These are phyloP conservation scores for Promerops cafer DNA, from an alignment of 2,113 vertebrate species.

Conservation along the genomic window DNA sequence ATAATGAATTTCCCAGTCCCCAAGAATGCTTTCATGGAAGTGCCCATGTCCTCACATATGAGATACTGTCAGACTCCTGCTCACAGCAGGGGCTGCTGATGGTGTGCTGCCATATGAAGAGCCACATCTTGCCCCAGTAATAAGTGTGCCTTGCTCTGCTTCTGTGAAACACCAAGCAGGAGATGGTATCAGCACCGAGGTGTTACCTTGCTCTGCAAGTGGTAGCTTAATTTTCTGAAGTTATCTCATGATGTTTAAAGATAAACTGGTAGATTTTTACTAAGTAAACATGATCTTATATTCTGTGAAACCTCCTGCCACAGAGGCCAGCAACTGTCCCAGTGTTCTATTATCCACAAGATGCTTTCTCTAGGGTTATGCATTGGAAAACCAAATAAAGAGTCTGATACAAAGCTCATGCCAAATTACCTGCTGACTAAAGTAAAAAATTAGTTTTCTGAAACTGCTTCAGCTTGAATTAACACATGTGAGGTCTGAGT, in stretches of 20 bases:
- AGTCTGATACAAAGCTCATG: neutral
- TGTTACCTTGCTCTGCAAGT: neutral
- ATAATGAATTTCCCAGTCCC: neutral
- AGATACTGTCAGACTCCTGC: neutral
- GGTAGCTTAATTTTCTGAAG: neutral
- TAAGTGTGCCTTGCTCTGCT: neutral
- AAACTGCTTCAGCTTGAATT: neutral
- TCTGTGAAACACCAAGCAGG: neutral
- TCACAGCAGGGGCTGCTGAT: neutral
- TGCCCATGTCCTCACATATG: fast-evolving
- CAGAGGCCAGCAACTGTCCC: neutral
- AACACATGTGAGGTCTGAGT: neutral
- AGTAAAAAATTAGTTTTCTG: neutral
- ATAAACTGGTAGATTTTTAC: neutral
- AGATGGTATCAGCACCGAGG: neutral
- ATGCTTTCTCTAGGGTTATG: neutral
- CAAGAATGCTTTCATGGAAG: neutral
- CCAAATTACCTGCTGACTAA: neutral
- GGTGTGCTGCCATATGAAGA: neutral
- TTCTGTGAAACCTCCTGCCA: neutral
- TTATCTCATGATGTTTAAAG: neutral
- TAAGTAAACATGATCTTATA: neutral
- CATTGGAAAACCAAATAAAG: neutral
- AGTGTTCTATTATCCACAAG: neutral
- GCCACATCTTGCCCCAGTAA: neutral